Evolutionary conservation across 2,888 invertebrate genomes (phyloP).

Genomic region (Pantelozetes paolii): DNA sequence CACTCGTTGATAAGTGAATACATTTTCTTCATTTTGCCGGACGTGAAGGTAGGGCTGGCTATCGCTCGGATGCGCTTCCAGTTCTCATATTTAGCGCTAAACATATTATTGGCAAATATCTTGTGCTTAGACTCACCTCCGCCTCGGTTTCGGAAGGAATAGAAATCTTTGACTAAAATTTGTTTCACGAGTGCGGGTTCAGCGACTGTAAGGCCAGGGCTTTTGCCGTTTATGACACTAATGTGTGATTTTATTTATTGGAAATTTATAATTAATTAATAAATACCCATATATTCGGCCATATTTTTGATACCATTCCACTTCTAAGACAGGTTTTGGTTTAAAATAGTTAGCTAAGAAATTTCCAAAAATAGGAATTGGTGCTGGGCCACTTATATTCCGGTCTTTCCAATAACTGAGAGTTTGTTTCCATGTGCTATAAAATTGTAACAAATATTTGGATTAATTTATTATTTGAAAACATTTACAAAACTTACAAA

Average conservation of each 20-base stretch:
- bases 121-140: background rate
- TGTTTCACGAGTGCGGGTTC: constrained; percentile 35
- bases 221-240: background rate
- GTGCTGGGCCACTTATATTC: background rate
- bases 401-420: constrained; percentile 11
- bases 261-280: background rate
- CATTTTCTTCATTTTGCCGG: constrained; percentile 31
- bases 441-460: background rate
- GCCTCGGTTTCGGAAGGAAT: constrained; percentile 6
- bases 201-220: background rate
- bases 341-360: background rate
- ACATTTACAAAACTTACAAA: background rate
- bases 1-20: constrained; percentile 26
- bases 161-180: constrained; percentile 34
- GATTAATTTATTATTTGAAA: background rate
- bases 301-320: constrained; percentile 12
- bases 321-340: background rate
- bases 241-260: background rate
- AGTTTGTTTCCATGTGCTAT: background rate
- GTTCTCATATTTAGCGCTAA: background rate
- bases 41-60: constrained; percentile 30
- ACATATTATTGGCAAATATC: constrained; percentile 3
- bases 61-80: constrained; percentile 36
- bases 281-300: constrained; percentile 20
- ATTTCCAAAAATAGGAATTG: constrained; percentile 1